Percentiles rank a stretch among this genome's conserved stretches.
phyloP scores from a whole-genome alignment of 2,113 vertebrate genomes.

The Dromiciops gliroides region DNA sequence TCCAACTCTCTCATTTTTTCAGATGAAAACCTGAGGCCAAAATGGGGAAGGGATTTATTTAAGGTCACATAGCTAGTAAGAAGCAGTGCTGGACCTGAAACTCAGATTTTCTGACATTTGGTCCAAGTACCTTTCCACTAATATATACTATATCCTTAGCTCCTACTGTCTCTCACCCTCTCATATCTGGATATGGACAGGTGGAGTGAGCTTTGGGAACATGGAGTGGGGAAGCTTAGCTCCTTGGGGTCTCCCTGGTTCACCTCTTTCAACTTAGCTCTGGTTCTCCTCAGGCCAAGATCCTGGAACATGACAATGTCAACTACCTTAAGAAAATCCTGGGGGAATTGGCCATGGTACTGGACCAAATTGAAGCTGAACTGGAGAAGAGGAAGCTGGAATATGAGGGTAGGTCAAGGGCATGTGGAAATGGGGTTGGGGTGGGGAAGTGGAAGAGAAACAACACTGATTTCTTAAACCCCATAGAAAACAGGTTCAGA shows the following conservation, averaged over 20 bases:
- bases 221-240: not conserved
- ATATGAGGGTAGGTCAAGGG: slow-evolving; percentile 89
- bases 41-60: not conserved
- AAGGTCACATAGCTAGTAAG: not conserved
- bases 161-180: not conserved
- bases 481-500: not conserved
- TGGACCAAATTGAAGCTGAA: slow-evolving; percentile 98
- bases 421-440: not conserved
- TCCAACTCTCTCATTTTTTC: not conserved
- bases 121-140: not conserved
- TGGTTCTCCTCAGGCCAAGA: slow-evolving; percentile 89
- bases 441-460: not conserved
- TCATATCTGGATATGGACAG: not conserved
- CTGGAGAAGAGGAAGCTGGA: slow-evolving; percentile 98
- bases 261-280: not conserved
- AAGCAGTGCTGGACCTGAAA: not conserved
- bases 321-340: slow-evolving; percentile 98
- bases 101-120: not conserved
- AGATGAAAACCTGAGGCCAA: not conserved
- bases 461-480: not conserved
- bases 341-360: slow-evolving; percentile 94
- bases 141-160: not conserved
- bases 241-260: not conserved
- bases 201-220: not conserved
- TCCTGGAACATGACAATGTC: slow-evolving; percentile 97